Base-by-base conservation (phyloP, 2,797 vertebrate species). In the Botia almorhae region DNA sequence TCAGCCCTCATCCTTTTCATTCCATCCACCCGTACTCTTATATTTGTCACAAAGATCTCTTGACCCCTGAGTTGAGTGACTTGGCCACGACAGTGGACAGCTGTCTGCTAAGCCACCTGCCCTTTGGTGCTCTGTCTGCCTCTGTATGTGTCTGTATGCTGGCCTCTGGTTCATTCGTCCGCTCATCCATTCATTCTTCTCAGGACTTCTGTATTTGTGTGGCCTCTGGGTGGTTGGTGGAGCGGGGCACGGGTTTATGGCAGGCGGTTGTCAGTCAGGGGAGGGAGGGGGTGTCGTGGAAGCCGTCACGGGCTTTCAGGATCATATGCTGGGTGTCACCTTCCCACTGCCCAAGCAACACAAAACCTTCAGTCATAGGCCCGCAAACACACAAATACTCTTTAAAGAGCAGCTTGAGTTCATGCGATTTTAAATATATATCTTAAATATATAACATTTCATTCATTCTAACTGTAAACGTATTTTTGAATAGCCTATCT, bases 301-400 rank as follows among this genome's bases (percentile, higher is more conserved):
- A 89, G 87, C 90, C 89, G 90, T 94, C 92, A 92, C 53, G 79
- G 89, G 89, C 82, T 92, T 91, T 95, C 89, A 93, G 86, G 90
- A 90, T 94, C 93, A 94, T 93, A 93, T 93, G 91, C 85, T 92
- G 89, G 79, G 88, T 92, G 90, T 92, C 89, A 91, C 90, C 91
- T 86, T 89, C 74, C 46, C 60, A 69, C 69, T 87, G 81, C 82
- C 88, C 89, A 82, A 84, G 76, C 70, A 56, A 73, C 12, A n/a
- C 58, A 50, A 53, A 26, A 64, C 68, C 53, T 69, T 56, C 33
- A 46, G 64, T 51, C 65, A 51, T 69, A 76, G 12, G 11, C 63
- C 69, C 7, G 12, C 64, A 26, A 64, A 74, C 7, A 33, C 12
- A 64, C 53, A 64, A 53, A 61, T 53, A 80, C 43, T 48, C 89